A percentile compares a stretch with the other conserved stretches of the same genome.
These are phyloP conservation scores for Alectoris magna DNA, from an alignment of 2,797 vertebrate species.

Conservation along the genomic window DNA sequence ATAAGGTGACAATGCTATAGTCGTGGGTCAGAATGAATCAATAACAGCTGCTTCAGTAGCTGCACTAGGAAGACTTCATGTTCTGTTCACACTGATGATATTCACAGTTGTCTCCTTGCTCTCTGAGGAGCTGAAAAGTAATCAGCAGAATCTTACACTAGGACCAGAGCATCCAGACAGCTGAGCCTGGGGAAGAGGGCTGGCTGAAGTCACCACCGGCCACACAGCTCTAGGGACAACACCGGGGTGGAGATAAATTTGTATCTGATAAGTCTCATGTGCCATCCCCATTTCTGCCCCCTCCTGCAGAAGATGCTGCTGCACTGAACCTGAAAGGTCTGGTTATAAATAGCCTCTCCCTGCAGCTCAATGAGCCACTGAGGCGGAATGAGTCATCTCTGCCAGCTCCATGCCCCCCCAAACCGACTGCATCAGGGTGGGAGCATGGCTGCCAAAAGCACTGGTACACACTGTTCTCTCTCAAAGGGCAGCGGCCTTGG, in stretches of 20 bases:
- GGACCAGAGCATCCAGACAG: background rate
- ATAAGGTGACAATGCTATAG: background rate
- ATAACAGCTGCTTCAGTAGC: background rate
- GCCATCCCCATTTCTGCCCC: background rate
- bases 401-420: constrained; percentile 47
- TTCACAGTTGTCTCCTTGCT: background rate
- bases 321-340: constrained; percentile 74
- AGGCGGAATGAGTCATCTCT: constrained; percentile 73
- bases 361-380: constrained; percentile 71
- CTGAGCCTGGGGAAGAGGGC: background rate
- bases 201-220: background rate
- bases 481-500: constrained; percentile 58
- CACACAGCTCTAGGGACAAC: background rate
- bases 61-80: background rate
- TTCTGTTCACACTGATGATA: background rate
- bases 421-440: constrained; percentile 46
- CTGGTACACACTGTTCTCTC: constrained; percentile 50
- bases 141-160: background rate
- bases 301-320: constrained; percentile 58
- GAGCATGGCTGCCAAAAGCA: constrained; percentile 41
- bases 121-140: constrained; percentile 15
- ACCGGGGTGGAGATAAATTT: background rate
- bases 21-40: background rate
- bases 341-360: constrained; percentile 74
- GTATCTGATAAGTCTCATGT: background rate